Percentiles rank a stretch among this genome's conserved stretches.
Conservation (phyloP, 1,140 invertebrate species). For the Periplaneta americana region DNA sequence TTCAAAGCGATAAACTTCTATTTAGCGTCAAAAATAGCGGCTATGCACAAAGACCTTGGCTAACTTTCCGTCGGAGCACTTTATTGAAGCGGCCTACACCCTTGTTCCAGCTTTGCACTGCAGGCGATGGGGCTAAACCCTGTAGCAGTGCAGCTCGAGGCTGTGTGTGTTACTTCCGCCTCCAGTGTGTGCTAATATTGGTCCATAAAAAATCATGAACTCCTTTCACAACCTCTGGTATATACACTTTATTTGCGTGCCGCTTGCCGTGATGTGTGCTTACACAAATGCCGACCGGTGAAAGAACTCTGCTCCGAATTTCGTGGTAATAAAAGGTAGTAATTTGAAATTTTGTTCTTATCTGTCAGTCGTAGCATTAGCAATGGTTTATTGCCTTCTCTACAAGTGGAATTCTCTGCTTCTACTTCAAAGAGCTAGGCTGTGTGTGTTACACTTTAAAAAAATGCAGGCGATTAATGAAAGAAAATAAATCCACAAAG, state of each 20-base stretch:
- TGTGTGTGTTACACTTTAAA: too few relatives aligned
- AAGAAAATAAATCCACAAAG: too few relatives aligned
- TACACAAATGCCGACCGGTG: not conserved
- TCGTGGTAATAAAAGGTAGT: not conserved
- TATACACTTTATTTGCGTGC: not conserved
- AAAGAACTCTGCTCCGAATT: too few relatives aligned
- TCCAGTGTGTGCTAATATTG: too few relatives aligned
- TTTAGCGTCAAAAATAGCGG: too few relatives aligned
- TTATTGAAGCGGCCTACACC: too few relatives aligned
- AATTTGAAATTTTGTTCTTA: not conserved
- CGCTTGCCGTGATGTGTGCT: not conserved
- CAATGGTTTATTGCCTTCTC: not conserved
- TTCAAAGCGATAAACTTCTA: too few relatives aligned
- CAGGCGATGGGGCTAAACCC: not conserved
- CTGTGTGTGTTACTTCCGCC: not conserved
- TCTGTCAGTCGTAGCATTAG: not conserved
- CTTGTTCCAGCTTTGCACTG: not conserved
- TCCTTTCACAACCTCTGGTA: not conserved
- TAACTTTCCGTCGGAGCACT: too few relatives aligned
- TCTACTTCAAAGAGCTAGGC: too few relatives aligned
- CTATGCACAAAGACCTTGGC: too few relatives aligned
- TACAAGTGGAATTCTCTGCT: too few relatives aligned
- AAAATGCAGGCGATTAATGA: too few relatives aligned
- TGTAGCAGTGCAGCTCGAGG: not conserved
- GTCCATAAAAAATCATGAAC: not conserved